Conservation (phyloP, 2,113 vertebrate genomes). For the Callopanchax toddi region DNA sequence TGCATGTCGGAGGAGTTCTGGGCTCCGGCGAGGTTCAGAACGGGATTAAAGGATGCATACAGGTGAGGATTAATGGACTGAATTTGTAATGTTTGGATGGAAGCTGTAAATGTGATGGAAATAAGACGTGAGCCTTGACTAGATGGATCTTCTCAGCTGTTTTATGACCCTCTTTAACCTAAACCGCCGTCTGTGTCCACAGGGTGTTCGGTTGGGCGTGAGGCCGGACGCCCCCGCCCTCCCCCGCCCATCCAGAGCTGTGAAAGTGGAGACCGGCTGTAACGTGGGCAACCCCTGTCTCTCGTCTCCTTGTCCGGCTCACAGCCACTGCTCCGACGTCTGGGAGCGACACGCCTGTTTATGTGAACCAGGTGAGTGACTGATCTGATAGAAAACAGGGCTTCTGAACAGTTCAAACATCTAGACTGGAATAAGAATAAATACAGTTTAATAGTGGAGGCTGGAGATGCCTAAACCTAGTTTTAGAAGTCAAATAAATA, state of each 20-base stretch:
- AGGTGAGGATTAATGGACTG: conserved; percentile 79
- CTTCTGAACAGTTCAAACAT: too few relatives aligned
- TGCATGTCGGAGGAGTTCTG: conserved; percentile 92
- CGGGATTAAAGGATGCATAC: conserved; percentile 94
- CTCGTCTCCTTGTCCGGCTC: conserved; percentile 88
- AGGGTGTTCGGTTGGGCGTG: conserved; percentile 94
- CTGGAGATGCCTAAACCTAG: too few relatives aligned
- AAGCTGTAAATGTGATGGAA: conserved; percentile 11
- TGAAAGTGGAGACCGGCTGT: conserved; percentile 92
- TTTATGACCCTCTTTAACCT: background rate
- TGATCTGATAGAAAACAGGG: too few relatives aligned
- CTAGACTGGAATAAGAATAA: too few relatives aligned
- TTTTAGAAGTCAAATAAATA: too few relatives aligned
- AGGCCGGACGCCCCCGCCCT: conserved; percentile 81
- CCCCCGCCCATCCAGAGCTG: conserved; percentile 84
- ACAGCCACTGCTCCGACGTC: conserved; percentile 87
- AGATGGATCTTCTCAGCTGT: background rate
- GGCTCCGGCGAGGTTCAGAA: conserved; percentile 88
- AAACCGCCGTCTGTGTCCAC: conserved; percentile 9
- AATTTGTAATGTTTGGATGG: conserved; percentile 6
- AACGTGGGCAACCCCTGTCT: conserved; percentile 84
- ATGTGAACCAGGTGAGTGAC: conserved; percentile 88
- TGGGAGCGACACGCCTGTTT: conserved; percentile 91
- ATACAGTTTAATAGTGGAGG: too few relatives aligned
- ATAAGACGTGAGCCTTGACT: background rate